Evolutionary conservation across 37 sponge, comb jelly and placozoan genomes (phyloP).

Genomic region (Aplysina aerophoba): DNA sequence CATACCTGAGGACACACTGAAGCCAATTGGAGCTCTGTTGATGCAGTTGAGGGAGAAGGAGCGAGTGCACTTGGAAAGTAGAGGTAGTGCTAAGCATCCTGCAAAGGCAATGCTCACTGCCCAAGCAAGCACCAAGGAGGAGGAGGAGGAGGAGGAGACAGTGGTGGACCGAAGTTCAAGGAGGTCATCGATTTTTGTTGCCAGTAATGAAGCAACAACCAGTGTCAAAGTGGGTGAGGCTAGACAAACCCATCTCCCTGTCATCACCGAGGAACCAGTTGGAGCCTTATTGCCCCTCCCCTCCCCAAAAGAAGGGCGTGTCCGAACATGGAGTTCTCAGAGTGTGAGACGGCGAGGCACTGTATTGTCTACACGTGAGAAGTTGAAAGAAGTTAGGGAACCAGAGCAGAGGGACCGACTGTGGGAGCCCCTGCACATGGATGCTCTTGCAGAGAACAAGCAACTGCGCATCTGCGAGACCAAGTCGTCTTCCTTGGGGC

Average conservation of each 20-base stretch:
- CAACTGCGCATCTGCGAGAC: background rate
- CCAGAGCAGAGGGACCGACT: background rate
- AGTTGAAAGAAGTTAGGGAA: background rate
- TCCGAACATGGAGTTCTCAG: slow-evolving; percentile 15
- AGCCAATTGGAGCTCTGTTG: background rate
- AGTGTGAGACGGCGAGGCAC: background rate
- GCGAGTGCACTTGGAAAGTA: too few species aligned
- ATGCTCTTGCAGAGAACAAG: background rate
- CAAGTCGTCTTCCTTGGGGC: background rate
- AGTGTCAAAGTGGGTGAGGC: background rate
- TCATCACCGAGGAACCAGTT: background rate
- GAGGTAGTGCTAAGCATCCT: too few species aligned
- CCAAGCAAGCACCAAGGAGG: too few species aligned
- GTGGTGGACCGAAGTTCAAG: too few species aligned
- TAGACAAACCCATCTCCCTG: background rate
- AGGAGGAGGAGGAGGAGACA: too few species aligned
- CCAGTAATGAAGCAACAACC: background rate
- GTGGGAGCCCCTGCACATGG: background rate
- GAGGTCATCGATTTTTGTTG: slow-evolving; percentile 1
- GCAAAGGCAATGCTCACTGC: too few species aligned
- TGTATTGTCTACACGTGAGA: too few species aligned
- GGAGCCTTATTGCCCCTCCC: slow-evolving; percentile 1
- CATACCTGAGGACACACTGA: background rate
- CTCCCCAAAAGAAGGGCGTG: background rate
- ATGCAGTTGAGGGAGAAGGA: background rate